phyloP scores from a whole-genome alignment of 2,113 vertebrate species.

The Numida meleagris region DNA sequence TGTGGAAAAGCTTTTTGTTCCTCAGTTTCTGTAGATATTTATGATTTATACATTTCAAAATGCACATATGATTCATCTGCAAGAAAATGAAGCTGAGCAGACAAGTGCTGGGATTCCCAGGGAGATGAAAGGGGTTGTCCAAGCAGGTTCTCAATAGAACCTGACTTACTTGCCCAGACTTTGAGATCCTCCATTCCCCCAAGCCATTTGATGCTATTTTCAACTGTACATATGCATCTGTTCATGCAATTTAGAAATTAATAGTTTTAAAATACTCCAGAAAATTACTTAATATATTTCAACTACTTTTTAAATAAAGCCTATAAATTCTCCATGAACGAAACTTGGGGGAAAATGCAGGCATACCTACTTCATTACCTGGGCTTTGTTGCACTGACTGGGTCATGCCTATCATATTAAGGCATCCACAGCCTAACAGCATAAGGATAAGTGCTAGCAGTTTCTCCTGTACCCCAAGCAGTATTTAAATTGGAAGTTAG shows the following conservation, averaged over 20 bases:
- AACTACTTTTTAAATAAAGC: constrained; percentile 59
- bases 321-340: constrained; percentile 51
- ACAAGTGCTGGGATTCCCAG: background rate
- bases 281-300: constrained; percentile 52
- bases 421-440: background rate
- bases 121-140: constrained; percentile 7
- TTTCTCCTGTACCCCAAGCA: constrained; percentile 35
- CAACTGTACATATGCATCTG: constrained; percentile 56
- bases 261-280: constrained; percentile 54
- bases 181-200: constrained; percentile 13
- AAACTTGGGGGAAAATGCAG: background rate
- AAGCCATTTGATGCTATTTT: constrained; percentile 60
- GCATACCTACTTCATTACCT: background rate
- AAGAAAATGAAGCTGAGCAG: constrained; percentile 37
- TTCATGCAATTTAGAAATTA: constrained; percentile 65
- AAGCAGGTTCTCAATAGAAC: constrained; percentile 47
- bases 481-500: constrained; percentile 56
- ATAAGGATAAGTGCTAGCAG: background rate
- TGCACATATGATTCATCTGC: constrained; percentile 40
- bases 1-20: constrained; percentile 51
- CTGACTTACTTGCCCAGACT: constrained; percentile 14
- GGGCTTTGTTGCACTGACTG: background rate
- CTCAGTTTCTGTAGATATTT: constrained; percentile 16
- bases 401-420: background rate
- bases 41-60: constrained; percentile 50